Evolutionary conservation across 2,797 vertebrate species (phyloP), one percentile per base, ranked within the genome.

Genomic region (Microcaecilia unicolor): DNA sequence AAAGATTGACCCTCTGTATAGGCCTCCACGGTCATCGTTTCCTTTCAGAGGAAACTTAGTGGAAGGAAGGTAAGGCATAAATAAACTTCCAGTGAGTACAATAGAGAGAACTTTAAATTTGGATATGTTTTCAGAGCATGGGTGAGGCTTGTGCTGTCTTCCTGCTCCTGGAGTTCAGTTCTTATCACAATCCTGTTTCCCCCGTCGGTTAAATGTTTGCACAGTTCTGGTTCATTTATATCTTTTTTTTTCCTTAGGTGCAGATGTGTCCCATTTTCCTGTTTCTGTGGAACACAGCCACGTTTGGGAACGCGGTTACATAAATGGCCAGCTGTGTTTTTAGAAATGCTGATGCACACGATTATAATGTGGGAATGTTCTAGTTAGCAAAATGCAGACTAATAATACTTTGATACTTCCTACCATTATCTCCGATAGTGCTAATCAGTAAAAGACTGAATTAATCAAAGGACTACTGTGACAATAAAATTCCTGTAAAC

Each of bases 181-280:
- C 51, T 78, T 67, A 62, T 70, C 55, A 4, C 56, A 54, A 51
- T 39, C 49, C 44, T 1, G 5, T 48, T 71, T 76, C 64, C 50
- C 64, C 43, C 42, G 41, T 46, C 57, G 52, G 64, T 70, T 64
- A 57, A 76, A 61, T 65, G 63, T 55, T 69, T 55, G 45, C 44
- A 50, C 31, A 38, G 52, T 64, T 38, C 45, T 49, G 31, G 18
- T 58, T 58, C 34, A 55, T 46, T 61, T 61, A 23, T 61, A 31
- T 51, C 61, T 65, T 68, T 42, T 22, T 19, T 28, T 44, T 42
- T 39, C 37, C 34, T 36, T 24, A 12, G 2, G 16, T 44, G 51
- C 71, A 76, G 75, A 74, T 69, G 67, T 59, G 65, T 68, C 55
- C 59, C 67, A 64, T 66, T 72, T 78, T 73, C 69, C 75, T 74